Conservation (phyloP, 2,113 vertebrate species). For the Thomomys bottae region DNA sequence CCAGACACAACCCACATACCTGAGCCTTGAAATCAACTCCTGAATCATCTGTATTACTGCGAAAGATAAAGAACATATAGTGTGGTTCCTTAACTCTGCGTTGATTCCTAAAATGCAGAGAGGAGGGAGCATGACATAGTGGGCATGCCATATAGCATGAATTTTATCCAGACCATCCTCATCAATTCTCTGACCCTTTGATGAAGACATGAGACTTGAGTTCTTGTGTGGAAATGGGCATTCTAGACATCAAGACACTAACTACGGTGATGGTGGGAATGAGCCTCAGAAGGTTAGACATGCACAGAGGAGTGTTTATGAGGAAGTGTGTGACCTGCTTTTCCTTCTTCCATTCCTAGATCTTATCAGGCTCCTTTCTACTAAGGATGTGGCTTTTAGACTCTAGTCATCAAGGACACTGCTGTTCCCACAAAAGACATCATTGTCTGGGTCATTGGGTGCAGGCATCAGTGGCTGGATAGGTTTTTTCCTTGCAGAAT, state of each 20-base stretch:
- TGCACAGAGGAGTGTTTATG: neutral
- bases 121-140: neutral
- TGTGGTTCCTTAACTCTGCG: neutral
- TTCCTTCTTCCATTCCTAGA: slow-evolving; percentile 19
- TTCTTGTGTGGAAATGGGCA: neutral
- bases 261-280: neutral
- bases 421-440: neutral
- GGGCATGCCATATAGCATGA: neutral
- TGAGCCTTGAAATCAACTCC: neutral
- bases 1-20: neutral
- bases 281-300: neutral
- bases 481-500: neutral
- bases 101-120: neutral
- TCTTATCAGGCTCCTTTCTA: neutral
- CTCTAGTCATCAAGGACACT: neutral
- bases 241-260: neutral
- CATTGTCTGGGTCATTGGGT: neutral
- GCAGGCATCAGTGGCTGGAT: neutral
- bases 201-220: neutral
- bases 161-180: neutral
- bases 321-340: neutral
- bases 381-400: neutral
- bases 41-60: neutral
- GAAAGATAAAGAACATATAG: neutral
- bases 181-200: neutral